Evolutionary conservation across 2,113 vertebrate species (phyloP).

Genomic region (Hylia prasina): DNA sequence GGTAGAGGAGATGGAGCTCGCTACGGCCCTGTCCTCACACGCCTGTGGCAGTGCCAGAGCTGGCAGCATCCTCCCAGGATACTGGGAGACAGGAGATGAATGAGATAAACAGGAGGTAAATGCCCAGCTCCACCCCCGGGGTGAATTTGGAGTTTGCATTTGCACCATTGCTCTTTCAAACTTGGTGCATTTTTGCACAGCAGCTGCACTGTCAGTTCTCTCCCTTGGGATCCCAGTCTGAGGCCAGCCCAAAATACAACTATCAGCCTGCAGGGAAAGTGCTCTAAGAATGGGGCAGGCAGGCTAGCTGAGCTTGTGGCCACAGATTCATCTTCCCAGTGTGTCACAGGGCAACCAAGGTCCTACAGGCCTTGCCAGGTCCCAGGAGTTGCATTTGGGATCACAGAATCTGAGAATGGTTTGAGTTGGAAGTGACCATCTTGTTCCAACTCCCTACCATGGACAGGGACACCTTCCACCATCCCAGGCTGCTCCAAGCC

Average conservation of each 20-base stretch:
- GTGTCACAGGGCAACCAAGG: not conserved
- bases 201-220: not conserved
- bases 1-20: not conserved
- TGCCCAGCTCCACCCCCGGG: not conserved
- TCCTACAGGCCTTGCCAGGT: not conserved
- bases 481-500: fast-evolving
- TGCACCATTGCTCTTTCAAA: not conserved
- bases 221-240: not conserved
- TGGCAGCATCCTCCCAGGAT: not conserved
- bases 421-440: not conserved
- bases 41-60: not conserved
- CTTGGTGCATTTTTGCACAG: not conserved
- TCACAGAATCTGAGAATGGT: not conserved
- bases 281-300: not conserved
- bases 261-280: not conserved
- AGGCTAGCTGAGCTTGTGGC: not conserved
- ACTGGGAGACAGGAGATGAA: not conserved
- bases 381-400: not conserved
- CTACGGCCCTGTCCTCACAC: fast-evolving
- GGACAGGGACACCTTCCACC: not conserved
- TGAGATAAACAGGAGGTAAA: not conserved
- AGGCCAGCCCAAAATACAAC: not conserved
- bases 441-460: not conserved
- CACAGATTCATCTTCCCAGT: not conserved
- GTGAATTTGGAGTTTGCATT: not conserved